Percentiles rank a stretch among this genome's conserved stretches.
phyloP scores from a whole-genome alignment of 2,797 vertebrate genomes.

The Luscinia megarhynchos region DNA sequence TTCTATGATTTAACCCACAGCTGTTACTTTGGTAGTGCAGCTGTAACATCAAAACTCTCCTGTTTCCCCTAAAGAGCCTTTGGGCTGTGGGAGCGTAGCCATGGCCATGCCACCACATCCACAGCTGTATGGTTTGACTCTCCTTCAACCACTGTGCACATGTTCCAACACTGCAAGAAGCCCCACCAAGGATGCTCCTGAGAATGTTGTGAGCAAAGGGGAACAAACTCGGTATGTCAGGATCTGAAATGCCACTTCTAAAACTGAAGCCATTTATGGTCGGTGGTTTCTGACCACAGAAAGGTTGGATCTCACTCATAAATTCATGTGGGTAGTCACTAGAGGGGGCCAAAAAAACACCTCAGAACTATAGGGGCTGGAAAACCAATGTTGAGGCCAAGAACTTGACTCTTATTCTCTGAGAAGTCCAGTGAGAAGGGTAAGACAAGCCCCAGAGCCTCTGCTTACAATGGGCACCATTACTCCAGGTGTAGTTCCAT shows the following conservation, averaged over 20 bases:
- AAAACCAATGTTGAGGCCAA: neutral
- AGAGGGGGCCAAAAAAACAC: slow-evolving; percentile 47
- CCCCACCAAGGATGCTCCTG: neutral
- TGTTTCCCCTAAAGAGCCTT: neutral
- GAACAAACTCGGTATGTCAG: accelerated
- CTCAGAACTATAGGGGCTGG: neutral
- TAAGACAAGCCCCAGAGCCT: neutral
- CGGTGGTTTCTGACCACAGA: neutral
- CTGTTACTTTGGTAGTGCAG: neutral
- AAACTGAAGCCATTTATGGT: neutral
- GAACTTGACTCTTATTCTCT: neutral
- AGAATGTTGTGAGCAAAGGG: neutral
- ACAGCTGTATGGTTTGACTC: neutral
- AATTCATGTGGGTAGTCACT: slow-evolving; percentile 33
- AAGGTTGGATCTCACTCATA: neutral
- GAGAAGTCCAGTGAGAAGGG: neutral
- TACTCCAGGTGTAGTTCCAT: neutral
- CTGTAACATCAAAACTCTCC: neutral
- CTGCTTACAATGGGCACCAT: neutral
- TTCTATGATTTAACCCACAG: accelerated
- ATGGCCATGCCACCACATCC: neutral
- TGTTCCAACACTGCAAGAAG: neutral
- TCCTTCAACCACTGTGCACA: neutral
- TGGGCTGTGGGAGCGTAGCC: neutral
- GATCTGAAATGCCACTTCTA: neutral